phyloP scores from a whole-genome alignment of 2,113 vertebrate genomes.

The Anas platyrhynchos region DNA sequence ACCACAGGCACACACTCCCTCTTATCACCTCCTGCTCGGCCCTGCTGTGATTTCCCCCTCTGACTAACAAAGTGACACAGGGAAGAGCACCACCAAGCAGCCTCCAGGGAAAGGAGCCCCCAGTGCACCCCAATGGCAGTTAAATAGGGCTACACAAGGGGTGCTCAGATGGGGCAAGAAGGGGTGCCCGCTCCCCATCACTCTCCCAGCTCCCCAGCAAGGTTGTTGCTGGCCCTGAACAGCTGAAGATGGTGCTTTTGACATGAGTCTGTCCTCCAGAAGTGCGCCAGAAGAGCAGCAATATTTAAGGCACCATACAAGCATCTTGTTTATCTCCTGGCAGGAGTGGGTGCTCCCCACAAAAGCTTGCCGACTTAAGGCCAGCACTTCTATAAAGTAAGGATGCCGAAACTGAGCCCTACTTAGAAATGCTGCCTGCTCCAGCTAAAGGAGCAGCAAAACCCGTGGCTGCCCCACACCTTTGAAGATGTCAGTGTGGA shows the following conservation, averaged over 20 bases:
- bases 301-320: neutral
- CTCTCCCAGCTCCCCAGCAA: neutral
- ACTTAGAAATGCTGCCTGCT: neutral
- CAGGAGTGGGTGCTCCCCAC: neutral
- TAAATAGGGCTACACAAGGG: neutral
- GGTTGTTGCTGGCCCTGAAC: neutral
- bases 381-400: neutral
- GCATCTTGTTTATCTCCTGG: neutral
- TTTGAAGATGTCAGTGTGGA: neutral
- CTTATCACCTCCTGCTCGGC: neutral
- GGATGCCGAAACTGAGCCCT: neutral
- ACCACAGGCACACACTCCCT: neutral
- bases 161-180: neutral
- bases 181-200: neutral
- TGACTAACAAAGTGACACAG: neutral
- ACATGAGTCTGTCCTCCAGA: neutral
- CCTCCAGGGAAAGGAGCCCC: neutral
- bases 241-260: neutral
- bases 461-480: neutral
- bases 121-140: neutral
- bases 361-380: neutral
- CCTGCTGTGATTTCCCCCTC: neutral
- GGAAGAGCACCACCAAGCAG: neutral
- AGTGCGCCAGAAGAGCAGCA: neutral
- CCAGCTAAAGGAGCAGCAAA: neutral